Conservation (phyloP, 2,797 vertebrate genomes). For the Neoniphon sammara region DNA sequence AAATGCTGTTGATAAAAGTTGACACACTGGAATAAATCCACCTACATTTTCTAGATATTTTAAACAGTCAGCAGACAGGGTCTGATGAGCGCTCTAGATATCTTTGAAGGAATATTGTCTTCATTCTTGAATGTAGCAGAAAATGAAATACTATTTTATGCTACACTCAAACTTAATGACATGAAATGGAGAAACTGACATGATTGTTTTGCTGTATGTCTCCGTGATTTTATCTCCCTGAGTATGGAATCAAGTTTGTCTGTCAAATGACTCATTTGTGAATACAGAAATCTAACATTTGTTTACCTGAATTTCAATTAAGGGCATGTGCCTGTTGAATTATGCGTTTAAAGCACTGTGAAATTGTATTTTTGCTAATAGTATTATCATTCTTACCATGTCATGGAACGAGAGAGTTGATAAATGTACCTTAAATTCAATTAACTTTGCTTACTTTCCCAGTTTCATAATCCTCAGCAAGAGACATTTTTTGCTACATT, state of each 20-base stretch:
- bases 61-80: slow-evolving; percentile 43
- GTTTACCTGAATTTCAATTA: slow-evolving; percentile 30
- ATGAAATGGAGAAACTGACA: slow-evolving; percentile 32
- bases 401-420: slow-evolving; percentile 40
- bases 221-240: slow-evolving; percentile 55
- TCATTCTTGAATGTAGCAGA: slow-evolving; percentile 44
- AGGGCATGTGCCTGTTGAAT: slow-evolving; percentile 19
- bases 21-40: not conserved
- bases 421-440: slow-evolving; percentile 41
- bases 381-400: slow-evolving; percentile 40
- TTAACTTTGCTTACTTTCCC: slow-evolving; percentile 52
- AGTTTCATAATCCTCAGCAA: slow-evolving; percentile 47
- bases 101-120: slow-evolving; percentile 3
- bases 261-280: slow-evolving; percentile 45
- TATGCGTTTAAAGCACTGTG: slow-evolving; percentile 51
- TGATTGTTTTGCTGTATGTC: slow-evolving; percentile 56
- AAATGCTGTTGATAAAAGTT: too few relatives aligned
- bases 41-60: not conserved
- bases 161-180: too few relatives aligned
- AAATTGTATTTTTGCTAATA: slow-evolving; percentile 53
- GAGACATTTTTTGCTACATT: slow-evolving; percentile 17
- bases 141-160: not conserved
- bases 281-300: slow-evolving; percentile 37
- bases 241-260: slow-evolving; percentile 47
- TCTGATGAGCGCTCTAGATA: not conserved